These are phyloP conservation scores for Ips nitidus DNA, from an alignment of 1,140 invertebrate genomes.

Conservation along the genomic window DNA sequence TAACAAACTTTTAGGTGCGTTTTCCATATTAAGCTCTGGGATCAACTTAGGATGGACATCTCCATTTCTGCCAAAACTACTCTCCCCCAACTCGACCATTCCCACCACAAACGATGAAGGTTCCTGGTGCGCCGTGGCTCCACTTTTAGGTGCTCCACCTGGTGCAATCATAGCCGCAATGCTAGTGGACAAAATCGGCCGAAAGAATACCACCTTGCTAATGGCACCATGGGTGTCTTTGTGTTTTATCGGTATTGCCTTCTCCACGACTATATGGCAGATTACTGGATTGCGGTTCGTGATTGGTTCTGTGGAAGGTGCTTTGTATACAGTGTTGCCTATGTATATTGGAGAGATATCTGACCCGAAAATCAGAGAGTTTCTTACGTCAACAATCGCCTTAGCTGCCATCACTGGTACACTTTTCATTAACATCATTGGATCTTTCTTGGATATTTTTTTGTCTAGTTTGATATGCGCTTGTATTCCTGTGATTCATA, in stretches of 20 bases:
- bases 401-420: slow-evolving; percentile 59
- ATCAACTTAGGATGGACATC: slow-evolving; percentile 49
- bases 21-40: slow-evolving; percentile 43
- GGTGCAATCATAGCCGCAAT: slow-evolving; percentile 56
- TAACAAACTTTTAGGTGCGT: slow-evolving; percentile 37
- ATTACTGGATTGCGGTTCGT: slow-evolving; percentile 52
- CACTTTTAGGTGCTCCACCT: slow-evolving; percentile 53
- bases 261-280: slow-evolving; percentile 54
- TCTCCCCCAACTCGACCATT: slow-evolving; percentile 47
- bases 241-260: slow-evolving; percentile 66
- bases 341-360: slow-evolving; percentile 70
- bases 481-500: slow-evolving; percentile 56
- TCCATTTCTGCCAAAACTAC: slow-evolving; percentile 45
- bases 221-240: slow-evolving; percentile 61
- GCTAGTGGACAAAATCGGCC: slow-evolving; percentile 60
- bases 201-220: slow-evolving; percentile 66
- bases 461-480: slow-evolving; percentile 57
- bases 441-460: slow-evolving; percentile 58
- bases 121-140: slow-evolving; percentile 61
- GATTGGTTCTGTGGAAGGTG: slow-evolving; percentile 68
- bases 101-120: slow-evolving; percentile 59
- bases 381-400: slow-evolving; percentile 43
- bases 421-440: slow-evolving; percentile 67
- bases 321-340: slow-evolving; percentile 64
- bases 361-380: slow-evolving; percentile 60